These are phyloP conservation scores for Acrossocheilus fasciatus DNA, from an alignment of 2,797 vertebrate species.

Conservation along the genomic window DNA sequence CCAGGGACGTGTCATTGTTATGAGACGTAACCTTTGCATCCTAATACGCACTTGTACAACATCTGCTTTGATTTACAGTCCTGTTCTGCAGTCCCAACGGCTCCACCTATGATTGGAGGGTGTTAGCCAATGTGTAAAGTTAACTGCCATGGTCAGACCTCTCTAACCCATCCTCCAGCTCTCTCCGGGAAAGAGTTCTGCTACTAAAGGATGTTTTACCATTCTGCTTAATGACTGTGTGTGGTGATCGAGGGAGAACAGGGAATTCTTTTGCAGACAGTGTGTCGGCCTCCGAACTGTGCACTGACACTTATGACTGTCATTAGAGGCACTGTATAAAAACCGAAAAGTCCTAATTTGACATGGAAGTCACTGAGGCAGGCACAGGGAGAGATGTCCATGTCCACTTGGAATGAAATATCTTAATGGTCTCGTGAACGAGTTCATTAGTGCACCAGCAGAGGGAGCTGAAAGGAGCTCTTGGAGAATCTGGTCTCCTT, in stretches of 20 bases:
- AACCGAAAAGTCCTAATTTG: slow-evolving; percentile 33
- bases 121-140: slow-evolving; percentile 41
- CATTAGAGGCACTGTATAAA: slow-evolving; percentile 22
- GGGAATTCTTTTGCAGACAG: slow-evolving; percentile 34
- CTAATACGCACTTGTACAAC: slow-evolving; percentile 34
- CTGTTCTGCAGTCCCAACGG: slow-evolving; percentile 49
- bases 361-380: slow-evolving; percentile 11
- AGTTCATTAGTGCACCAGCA: slow-evolving; percentile 54
- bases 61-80: slow-evolving; percentile 50
- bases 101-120: slow-evolving; percentile 10
- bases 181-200: slow-evolving; percentile 25
- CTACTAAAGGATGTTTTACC: slow-evolving; percentile 33
- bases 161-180: slow-evolving; percentile 10
- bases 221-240: slow-evolving; percentile 45
- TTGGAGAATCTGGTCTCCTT: slow-evolving; percentile 4
- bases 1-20: slow-evolving; percentile 44
- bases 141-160: slow-evolving; percentile 36
- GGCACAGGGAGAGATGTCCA: slow-evolving; percentile 6
- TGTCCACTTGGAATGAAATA: background rate
- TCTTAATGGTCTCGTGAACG: slow-evolving; percentile 10
- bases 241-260: slow-evolving; percentile 2
- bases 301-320: slow-evolving; percentile 30
- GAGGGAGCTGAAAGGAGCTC: slow-evolving; percentile 55
- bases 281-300: background rate
- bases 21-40: slow-evolving; percentile 49